Evolutionary conservation across 2,113 vertebrate genomes (phyloP), one percentile per base, ranked within the genome.

Genomic region (Scomber colias): DNA sequence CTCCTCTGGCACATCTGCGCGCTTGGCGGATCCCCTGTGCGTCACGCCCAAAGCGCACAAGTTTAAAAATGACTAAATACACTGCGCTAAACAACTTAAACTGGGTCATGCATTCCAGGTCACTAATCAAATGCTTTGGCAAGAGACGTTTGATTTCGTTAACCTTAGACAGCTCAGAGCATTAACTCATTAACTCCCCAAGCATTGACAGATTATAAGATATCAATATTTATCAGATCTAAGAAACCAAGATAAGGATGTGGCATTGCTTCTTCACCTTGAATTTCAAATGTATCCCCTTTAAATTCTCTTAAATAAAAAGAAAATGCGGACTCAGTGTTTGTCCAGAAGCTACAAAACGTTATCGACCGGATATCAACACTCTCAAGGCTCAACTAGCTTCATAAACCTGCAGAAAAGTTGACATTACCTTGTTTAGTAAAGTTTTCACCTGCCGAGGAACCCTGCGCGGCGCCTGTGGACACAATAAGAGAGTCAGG

Each of bases 391-490:
- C 35, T 40, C 35, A 40, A 40, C 48, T 0, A 56, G 4, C 46
- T 10, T 48, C 19, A 55, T 3, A 40, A 48, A 0, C 51, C 1
- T 57, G 64, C 0, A 14, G 2, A 19, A 16, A 55, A 68, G 40
- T 0, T 17, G 21, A 44, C 27, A 27, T 81, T 90, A 95, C 94
- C 94, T 94, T 94, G 0, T 62, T 21, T 8, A 93, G 53, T 2
- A 92, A 59, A 1, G 76, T 78, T 71, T 93, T 94, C 85, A 95
- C 85, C 82, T 94, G 94, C 45, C 94, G 88, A 1, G 93, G 89
- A n/a, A 94, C 72, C 30, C 94, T 93, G 69, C 78, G 91, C 0
- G 87, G 92, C 46, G 88, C 91, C 94, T 95, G 89, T 5, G 63
- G 69, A 59, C 1, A 86, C 62, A 86, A 40, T 40, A 71, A 3